phyloP scores from a whole-genome alignment of 2,797 vertebrate genomes.

The Champsocephalus gunnari region DNA sequence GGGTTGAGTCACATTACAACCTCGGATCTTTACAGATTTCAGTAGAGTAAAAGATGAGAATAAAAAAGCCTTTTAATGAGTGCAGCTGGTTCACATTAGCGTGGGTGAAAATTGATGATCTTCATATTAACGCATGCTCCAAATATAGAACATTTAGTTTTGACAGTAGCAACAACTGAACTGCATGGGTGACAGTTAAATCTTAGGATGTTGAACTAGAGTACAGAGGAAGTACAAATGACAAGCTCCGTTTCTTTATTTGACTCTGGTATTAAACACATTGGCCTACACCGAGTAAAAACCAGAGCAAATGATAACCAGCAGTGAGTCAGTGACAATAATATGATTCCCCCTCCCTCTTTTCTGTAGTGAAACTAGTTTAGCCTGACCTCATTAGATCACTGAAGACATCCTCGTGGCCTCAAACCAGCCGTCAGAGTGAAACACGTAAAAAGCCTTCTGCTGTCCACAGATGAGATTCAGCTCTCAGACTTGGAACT shows the following conservation, averaged over 20 bases:
- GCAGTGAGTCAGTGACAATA: conserved; percentile 41
- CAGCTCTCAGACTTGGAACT: conserved; percentile 9
- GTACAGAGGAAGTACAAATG: conserved; percentile 25
- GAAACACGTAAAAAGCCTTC: conserved; percentile 46
- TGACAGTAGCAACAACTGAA: neutral
- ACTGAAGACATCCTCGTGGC: conserved; percentile 66
- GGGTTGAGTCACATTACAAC: neutral
- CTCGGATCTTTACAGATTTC: neutral
- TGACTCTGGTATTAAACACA: conserved; percentile 22
- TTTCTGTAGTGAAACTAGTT: conserved; percentile 71
- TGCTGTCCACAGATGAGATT: conserved; percentile 20
- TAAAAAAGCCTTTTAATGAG: neutral
- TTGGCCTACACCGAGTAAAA: conserved; percentile 9
- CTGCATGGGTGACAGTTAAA: neutral
- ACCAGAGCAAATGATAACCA: conserved; percentile 56
- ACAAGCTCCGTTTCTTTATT: neutral
- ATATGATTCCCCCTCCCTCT: conserved; percentile 53
- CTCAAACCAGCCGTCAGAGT: conserved; percentile 63
- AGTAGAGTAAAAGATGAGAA: neutral
- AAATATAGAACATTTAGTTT: neutral
- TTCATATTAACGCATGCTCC: neutral
- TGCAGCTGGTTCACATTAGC: neutral
- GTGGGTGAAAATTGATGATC: neutral
- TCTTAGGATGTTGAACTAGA: conserved; percentile 20
- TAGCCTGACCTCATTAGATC: conserved; percentile 77